Evolutionary conservation across 2,113 vertebrate genomes (phyloP).

Genomic region (Dascyllus trimaculatus): DNA sequence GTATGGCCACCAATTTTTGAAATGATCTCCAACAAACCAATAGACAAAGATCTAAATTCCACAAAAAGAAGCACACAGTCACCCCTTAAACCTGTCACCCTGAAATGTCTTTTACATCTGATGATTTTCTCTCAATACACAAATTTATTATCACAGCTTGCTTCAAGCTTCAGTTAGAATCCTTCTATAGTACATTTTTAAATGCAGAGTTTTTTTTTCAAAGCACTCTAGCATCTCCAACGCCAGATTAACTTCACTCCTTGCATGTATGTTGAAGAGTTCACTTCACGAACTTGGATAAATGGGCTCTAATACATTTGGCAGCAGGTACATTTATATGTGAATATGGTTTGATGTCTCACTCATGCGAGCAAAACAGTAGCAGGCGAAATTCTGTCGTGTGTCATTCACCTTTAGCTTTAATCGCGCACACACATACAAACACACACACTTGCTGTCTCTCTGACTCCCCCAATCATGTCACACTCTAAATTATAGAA

Average conservation of each 20-base stretch:
- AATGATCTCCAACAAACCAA: too few species aligned
- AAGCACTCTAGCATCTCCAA: neutral
- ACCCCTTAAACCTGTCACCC: neutral
- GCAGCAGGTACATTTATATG: neutral
- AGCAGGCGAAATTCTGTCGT: neutral
- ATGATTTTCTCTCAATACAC: neutral
- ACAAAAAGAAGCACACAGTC: neutral
- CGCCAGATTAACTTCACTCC: neutral
- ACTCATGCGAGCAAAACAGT: neutral
- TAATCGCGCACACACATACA: neutral
- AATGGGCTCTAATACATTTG: neutral
- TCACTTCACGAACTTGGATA: neutral
- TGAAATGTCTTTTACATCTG: neutral
- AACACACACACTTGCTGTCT: neutral
- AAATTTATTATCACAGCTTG: neutral
- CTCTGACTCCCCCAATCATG: neutral
- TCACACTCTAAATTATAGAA: conserved; percentile 18
- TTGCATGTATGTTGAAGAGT: neutral
- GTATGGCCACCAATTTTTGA: too few species aligned
- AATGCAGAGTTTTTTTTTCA: neutral
- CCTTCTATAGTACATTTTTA: neutral
- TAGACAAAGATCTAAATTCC: neutral
- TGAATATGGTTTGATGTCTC: neutral
- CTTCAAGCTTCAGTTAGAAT: neutral
- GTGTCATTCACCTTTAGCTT: neutral